phyloP scores from a whole-genome alignment of 2,113 vertebrate species.

The Cyprinus carpio region DNA sequence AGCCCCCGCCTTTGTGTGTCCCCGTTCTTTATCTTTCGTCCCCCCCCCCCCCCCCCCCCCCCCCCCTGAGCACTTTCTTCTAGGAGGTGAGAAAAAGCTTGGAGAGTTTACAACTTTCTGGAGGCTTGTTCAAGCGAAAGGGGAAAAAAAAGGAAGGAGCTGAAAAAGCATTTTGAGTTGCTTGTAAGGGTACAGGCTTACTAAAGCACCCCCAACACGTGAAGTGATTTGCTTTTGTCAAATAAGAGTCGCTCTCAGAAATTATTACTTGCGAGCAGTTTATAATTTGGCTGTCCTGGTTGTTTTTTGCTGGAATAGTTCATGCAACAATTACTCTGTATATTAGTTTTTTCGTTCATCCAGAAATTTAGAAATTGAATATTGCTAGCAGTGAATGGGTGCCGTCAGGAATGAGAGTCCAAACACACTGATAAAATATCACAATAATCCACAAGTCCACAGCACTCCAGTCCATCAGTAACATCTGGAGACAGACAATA shows the following conservation, averaged over 20 bases:
- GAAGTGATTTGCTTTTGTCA: conserved; percentile 41
- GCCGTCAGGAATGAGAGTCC: no score
- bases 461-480: no score
- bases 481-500: no score
- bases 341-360: no score
- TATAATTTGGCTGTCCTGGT: conserved; percentile 2
- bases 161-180: conserved; percentile 43
- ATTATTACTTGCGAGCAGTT: not conserved
- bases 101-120: conserved; percentile 60
- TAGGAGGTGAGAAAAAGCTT: conserved; percentile 41
- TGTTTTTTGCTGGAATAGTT: not conserved
- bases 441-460: no score
- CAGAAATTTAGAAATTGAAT: not conserved
- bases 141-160: conserved; percentile 31
- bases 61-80: conserved; percentile 55
- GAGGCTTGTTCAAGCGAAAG: conserved; percentile 56
- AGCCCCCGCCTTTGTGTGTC: conserved; percentile 61
- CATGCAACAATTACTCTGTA: not conserved
- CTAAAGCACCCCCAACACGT: not conserved
- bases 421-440: no score
- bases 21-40: conserved; percentile 58
- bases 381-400: no score
- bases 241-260: not conserved
- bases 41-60: no score
- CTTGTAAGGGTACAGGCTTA: conserved; percentile 43